Percentiles rank a stretch among this genome's conserved stretches.
phyloP scores from a whole-genome alignment of 1,140 invertebrate genomes.

The Ceratosolen solmsi region DNA sequence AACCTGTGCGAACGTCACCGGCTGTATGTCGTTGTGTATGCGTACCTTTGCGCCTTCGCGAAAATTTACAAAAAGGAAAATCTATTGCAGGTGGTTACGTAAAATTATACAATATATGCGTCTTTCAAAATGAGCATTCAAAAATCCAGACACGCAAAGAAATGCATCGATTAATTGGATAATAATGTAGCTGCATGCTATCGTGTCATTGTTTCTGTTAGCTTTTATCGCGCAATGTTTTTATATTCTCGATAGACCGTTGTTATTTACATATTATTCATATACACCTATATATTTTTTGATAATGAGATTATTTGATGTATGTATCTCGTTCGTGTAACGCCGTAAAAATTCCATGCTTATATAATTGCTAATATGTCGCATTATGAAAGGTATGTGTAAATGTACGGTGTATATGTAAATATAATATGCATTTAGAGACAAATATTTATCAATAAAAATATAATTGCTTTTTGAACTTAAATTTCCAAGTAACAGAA shows the following conservation, averaged over 20 bases:
- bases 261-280: not conserved
- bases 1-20: not conserved
- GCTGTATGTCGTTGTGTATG: not conserved
- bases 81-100: not conserved
- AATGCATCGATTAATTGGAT: not conserved
- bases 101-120: constrained; percentile 11
- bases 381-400: too few relatives aligned
- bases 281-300: not conserved
- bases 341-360: too few relatives aligned
- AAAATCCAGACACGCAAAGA: not conserved
- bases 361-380: too few relatives aligned
- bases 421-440: too few relatives aligned
- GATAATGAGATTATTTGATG: too few relatives aligned
- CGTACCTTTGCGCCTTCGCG: not conserved
- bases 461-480: too few relatives aligned
- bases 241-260: not conserved
- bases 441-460: too few relatives aligned
- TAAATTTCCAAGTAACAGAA: too few relatives aligned
- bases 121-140: not conserved
- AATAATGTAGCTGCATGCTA: not conserved
- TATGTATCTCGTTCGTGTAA: too few relatives aligned
- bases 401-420: too few relatives aligned
- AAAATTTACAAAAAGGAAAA: not conserved
- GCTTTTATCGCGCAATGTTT: not conserved
- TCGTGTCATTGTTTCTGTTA: not conserved